Evolutionary conservation across 37 sponge, comb jelly and placozoan species (phyloP).

Genomic region (Beroe forskalii): DNA sequence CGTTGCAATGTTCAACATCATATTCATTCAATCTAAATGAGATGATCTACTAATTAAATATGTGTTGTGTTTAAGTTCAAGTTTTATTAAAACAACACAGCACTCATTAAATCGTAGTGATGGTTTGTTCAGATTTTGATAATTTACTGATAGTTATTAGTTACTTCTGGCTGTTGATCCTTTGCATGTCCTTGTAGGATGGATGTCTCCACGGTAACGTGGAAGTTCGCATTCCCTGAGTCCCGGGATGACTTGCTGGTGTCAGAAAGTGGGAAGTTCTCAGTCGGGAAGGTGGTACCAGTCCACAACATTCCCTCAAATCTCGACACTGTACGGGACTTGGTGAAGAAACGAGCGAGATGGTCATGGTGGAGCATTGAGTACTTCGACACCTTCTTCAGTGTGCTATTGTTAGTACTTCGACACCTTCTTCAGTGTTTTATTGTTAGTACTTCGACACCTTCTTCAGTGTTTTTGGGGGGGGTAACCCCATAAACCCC

Average conservation of each 20-base stretch:
- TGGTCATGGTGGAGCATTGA: conserved; percentile 46
- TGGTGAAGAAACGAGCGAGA: background rate
- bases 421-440: conserved; percentile 53
- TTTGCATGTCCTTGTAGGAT: too few relatives aligned
- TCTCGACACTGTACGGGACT: background rate
- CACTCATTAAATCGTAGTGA: too few relatives aligned
- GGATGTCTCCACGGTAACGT: conserved; percentile 8
- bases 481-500: too few relatives aligned
- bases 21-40: too few relatives aligned
- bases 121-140: too few relatives aligned
- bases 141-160: too few relatives aligned
- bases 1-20: too few relatives aligned
- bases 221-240: conserved; percentile 30
- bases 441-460: conserved; percentile 52
- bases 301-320: conserved; percentile 1
- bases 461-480: conserved; percentile 51
- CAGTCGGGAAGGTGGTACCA: background rate
- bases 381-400: conserved; percentile 63
- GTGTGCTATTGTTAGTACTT: conserved; percentile 27
- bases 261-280: background rate
- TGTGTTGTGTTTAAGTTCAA: too few relatives aligned
- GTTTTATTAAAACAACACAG: too few relatives aligned
- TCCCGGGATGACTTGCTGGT: conserved; percentile 46
- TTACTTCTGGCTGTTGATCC: too few relatives aligned
- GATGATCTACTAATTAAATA: too few relatives aligned